Base-by-base conservation (phyloP, 2,113 vertebrate genomes). In the Chaetodon auriga region DNA sequence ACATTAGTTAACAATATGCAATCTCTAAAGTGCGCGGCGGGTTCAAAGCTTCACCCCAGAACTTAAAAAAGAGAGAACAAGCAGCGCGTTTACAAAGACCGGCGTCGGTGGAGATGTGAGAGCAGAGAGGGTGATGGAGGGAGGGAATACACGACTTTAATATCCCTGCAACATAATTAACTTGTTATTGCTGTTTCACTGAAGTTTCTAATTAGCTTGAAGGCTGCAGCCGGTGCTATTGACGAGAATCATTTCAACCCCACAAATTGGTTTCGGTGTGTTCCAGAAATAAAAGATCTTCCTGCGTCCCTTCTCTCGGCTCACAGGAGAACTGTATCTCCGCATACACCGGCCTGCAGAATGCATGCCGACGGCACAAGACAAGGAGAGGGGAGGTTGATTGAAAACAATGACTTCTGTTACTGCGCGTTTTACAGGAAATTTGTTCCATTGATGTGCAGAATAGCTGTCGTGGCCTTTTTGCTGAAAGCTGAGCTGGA, bases 191-290 rank as follows among this genome's bases (percentile, higher is more conserved):
- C 88, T 78, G 84, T 93, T 91, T 91, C 88, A 87, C 66, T 85
- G 81, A 86, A 92, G 92, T 89, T 90, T 87, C 87, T 93, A 94
- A 95, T 93, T 90, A 94, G 90, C 92, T 87, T 86, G 79, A 93
- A 86, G 83, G 86, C 83, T 86, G 82, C 88, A 90, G 75, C 69
- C 82, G 30, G 69, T 60, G 78, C 81, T 82, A 76, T 82, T 92
- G 89, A 92, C 81, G 63, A 78, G 78, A 89, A 92, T 85, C 68
- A 90, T 90, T 92, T 88, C 75, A 80, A 43, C 66, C 68, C 66
- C 78, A 64, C 88, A 93, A 94, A 93, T 90, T 90, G 82, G 83
- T 90, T 92, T 93, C 48, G 70, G 78, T 72, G 80, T 63, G 82
- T 87, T 81, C 61, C 69, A 79, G 79, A 83, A 76, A 89, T 75